Percentiles rank a stretch among this genome's conserved stretches.
phyloP scores from a whole-genome alignment of 2,113 vertebrate species.

The Xiphias gladius region DNA sequence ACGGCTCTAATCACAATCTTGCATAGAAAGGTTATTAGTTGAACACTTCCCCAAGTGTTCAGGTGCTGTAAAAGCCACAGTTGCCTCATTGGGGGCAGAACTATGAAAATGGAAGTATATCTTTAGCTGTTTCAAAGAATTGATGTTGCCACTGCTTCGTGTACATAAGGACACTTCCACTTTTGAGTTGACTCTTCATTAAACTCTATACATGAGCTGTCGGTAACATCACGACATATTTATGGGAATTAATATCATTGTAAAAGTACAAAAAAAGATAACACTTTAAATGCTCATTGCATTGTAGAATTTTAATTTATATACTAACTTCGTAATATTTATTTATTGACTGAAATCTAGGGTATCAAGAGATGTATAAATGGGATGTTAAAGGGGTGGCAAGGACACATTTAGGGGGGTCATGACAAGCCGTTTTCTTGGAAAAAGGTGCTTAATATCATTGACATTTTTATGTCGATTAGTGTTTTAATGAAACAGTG shows the following conservation, averaged over 20 bases:
- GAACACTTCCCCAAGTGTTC: background rate
- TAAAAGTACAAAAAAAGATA: background rate
- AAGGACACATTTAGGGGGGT: too few relatives aligned
- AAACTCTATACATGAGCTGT: background rate
- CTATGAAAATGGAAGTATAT: slow-evolving; percentile 50
- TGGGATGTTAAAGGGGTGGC: too few relatives aligned
- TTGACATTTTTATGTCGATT: too few relatives aligned
- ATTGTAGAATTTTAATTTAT: background rate
- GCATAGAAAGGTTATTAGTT: background rate
- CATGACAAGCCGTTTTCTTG: too few relatives aligned
- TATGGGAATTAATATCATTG: background rate
- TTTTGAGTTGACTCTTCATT: slow-evolving; percentile 9
- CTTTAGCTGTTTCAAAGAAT: slow-evolving; percentile 13
- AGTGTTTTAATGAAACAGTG: too few relatives aligned
- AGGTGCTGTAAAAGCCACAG: slow-evolving; percentile 16
- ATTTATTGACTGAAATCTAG: too few relatives aligned
- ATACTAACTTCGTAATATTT: too few relatives aligned
- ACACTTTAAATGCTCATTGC: background rate
- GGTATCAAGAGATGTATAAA: too few relatives aligned
- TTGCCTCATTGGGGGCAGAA: slow-evolving; percentile 21
- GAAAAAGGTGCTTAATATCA: too few relatives aligned
- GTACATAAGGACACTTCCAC: slow-evolving; percentile 36
- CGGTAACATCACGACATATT: background rate
- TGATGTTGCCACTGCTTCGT: slow-evolving; percentile 14
- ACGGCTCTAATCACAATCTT: background rate